Evolutionary conservation across 2,797 vertebrate genomes (phyloP).

Genomic region (Clangula hyemalis): DNA sequence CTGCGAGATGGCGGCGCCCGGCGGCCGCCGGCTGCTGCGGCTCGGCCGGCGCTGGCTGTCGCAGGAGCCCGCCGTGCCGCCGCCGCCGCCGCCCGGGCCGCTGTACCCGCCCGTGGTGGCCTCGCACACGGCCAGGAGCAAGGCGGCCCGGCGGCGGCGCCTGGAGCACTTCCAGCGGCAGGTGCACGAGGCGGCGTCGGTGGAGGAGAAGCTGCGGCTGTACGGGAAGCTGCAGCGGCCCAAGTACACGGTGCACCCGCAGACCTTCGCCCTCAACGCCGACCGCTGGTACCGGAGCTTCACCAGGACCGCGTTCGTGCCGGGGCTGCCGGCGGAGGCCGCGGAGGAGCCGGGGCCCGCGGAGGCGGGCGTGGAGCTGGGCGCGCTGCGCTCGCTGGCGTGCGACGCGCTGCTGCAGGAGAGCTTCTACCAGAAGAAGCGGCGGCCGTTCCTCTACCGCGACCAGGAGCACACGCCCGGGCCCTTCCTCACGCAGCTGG

Average conservation of each 20-base stretch:
- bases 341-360: neutral
- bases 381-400: slow-evolving; percentile 76
- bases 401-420: slow-evolving; percentile 85
- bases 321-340: slow-evolving; percentile 69
- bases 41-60: slow-evolving; percentile 42
- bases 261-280: slow-evolving; percentile 85
- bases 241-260: slow-evolving; percentile 90
- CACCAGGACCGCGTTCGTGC: slow-evolving; percentile 89
- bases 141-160: slow-evolving; percentile 80
- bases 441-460: slow-evolving; percentile 55
- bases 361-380: slow-evolving; percentile 38
- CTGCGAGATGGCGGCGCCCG: slow-evolving; percentile 74
- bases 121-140: slow-evolving; percentile 89
- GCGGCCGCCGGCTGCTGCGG: neutral
- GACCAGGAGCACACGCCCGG: slow-evolving; percentile 62
- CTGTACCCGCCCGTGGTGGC: slow-evolving; percentile 86
- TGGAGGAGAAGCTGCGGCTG: slow-evolving; percentile 83
- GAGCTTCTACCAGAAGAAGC: slow-evolving; percentile 77
- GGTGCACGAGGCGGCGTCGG: slow-evolving; percentile 73
- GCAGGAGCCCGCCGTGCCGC: slow-evolving; percentile 21
- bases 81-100: neutral
- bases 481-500: slow-evolving; percentile 83
- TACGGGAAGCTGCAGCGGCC: slow-evolving; percentile 83
- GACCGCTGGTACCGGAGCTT: slow-evolving; percentile 93
- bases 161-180: slow-evolving; percentile 70